These are phyloP conservation scores for Meandrina meandrites DNA, from an alignment of 92 coral and sea anemone genomes.

Conservation along the genomic window DNA sequence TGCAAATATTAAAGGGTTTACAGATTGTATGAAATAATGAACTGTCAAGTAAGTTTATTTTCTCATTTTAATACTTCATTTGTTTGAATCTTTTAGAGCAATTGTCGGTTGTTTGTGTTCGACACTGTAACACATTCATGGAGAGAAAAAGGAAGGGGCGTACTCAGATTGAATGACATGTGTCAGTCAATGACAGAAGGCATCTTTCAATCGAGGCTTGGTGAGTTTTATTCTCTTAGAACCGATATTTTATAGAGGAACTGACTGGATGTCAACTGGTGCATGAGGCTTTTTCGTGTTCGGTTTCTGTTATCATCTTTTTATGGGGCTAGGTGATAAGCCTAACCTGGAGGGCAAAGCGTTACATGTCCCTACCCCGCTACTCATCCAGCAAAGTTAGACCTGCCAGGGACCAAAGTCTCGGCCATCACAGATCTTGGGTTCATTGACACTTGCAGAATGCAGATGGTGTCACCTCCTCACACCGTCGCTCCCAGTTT, in stretches of 20 bases:
- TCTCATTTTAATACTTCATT: not conserved
- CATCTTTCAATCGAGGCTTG: conserved; percentile 93
- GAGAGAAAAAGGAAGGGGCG: conserved; percentile 96
- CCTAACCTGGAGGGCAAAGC: too few species aligned
- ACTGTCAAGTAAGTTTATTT: not conserved
- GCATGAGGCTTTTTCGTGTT: not conserved
- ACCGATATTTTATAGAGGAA: not conserved
- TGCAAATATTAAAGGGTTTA: too few species aligned
- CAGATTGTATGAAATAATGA: too few species aligned
- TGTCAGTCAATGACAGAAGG: conserved; percentile 89
- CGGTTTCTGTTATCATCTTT: too few species aligned
- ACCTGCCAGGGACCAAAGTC: not conserved
- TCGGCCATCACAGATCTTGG: not conserved
- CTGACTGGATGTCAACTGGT: too few species aligned
- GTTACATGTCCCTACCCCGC: not conserved
- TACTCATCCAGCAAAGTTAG: not conserved
- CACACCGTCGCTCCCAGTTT: too few species aligned
- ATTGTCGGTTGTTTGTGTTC: conserved; percentile 90
- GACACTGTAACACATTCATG: conserved; percentile 83
- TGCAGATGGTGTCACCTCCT: not conserved
- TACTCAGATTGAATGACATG: conserved; percentile 90
- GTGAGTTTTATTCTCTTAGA: conserved; percentile 52
- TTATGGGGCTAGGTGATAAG: too few species aligned
- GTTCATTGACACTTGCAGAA: not conserved
- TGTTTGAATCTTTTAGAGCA: conserved; percentile 63